Conservation (phyloP, 2,888 invertebrate species). For the Hymenopus coronatus region DNA sequence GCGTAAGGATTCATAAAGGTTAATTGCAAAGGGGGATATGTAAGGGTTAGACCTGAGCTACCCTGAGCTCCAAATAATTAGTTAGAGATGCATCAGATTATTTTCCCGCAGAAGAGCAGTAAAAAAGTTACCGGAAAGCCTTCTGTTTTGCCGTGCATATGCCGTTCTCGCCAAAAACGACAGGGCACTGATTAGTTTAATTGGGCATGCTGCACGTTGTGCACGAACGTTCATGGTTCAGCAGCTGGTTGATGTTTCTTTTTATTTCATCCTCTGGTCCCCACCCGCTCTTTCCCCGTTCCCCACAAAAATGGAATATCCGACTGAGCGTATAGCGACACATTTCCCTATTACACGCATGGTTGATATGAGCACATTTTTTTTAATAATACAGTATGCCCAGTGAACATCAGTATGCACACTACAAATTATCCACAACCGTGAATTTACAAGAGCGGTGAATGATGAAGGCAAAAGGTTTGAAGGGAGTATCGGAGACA, state of each 20-base stretch:
- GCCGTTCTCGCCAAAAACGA: background rate
- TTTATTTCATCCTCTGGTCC: background rate
- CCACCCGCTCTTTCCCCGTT: background rate
- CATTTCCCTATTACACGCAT: constrained; percentile 5
- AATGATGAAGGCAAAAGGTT: constrained; percentile 2
- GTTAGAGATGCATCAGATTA: background rate
- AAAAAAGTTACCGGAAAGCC: background rate
- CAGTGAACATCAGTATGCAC: background rate
- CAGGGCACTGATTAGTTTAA: constrained; percentile 10
- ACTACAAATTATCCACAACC: constrained; percentile 14
- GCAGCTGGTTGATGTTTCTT: background rate
- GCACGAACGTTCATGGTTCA: constrained; percentile 11
- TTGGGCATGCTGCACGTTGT: constrained; percentile 6
- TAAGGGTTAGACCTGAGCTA: background rate
- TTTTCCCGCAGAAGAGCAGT: background rate
- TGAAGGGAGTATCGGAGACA: constrained; percentile 12
- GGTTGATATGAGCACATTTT: background rate
- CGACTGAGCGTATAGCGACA: constrained; percentile 7
- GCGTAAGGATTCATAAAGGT: too few species aligned
- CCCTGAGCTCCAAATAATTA: background rate
- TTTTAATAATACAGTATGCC: constrained; percentile 3
- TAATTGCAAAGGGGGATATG: background rate
- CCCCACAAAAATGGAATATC: constrained; percentile 13
- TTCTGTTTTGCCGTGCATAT: background rate
- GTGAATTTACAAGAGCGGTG: constrained; percentile 13